Evolutionary conservation across 1,140 invertebrate genomes (phyloP).

Genomic region (Drosophila seguyi): DNA sequence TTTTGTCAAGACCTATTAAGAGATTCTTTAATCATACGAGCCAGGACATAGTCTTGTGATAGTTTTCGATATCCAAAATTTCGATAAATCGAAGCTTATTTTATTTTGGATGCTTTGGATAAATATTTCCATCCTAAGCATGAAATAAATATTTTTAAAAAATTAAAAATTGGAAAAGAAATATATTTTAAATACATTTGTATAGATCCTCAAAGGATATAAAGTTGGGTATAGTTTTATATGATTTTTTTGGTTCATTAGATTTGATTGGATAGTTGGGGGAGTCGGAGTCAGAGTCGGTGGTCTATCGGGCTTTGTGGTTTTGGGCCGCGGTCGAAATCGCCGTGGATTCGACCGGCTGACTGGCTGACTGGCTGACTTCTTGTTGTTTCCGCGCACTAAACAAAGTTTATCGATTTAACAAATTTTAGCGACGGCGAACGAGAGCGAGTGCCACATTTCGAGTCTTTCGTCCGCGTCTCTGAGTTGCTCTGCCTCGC

Average conservation of each 20-base stretch:
- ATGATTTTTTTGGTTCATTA: background rate
- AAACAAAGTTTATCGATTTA: conserved; percentile 84
- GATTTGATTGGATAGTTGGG: conserved; percentile 6
- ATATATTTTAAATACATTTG: background rate
- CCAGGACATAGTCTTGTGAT: no score
- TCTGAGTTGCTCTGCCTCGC: conserved; percentile 31
- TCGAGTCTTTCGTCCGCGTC: conserved; percentile 36
- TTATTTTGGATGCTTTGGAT: no score
- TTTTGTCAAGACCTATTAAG: no score
- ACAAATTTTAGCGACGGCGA: conserved; percentile 71
- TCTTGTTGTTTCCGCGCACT: conserved; percentile 76
- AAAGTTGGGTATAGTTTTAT: background rate
- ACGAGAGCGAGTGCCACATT: conserved; percentile 71
- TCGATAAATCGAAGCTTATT: no score
- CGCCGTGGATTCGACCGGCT: conserved; percentile 51
- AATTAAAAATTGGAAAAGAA: background rate
- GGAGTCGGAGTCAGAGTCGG: conserved; percentile 12
- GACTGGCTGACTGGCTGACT: conserved; percentile 27
- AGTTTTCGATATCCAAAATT: background rate
- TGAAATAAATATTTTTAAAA: no score
- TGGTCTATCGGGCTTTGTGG: conserved; percentile 22
- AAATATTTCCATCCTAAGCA: no score
- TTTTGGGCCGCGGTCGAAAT: conserved; percentile 40
- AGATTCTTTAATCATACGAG: no score
- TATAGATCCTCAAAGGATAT: no score